These are phyloP conservation scores for Pelodytes ibericus DNA, from an alignment of 2,797 vertebrate genomes.

Conservation along the genomic window DNA sequence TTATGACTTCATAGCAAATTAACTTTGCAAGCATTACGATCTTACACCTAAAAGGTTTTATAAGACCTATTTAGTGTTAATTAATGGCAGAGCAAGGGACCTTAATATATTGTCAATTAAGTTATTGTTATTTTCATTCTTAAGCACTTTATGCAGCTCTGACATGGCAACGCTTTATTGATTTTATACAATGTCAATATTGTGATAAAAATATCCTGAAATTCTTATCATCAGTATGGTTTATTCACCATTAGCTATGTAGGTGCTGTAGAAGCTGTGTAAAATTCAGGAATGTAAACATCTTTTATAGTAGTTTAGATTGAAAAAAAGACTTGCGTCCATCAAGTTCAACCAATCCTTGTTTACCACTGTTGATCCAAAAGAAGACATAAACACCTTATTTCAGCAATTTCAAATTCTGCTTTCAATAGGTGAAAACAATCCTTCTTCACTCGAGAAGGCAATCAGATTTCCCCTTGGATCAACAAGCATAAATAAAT, in stretches of 20 bases:
- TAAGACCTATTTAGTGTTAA: constrained; percentile 44
- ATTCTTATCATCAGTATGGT: neutral
- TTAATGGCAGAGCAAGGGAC: constrained; percentile 45
- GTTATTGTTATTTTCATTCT: constrained; percentile 25
- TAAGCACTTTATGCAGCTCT: neutral
- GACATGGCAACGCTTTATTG: constrained; percentile 15
- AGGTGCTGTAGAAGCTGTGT: neutral
- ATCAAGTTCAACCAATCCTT: too few relatives aligned
- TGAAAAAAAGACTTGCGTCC: too few relatives aligned
- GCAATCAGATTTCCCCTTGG: too few relatives aligned
- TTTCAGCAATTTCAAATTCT: too few relatives aligned
- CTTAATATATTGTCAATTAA: constrained; percentile 40
- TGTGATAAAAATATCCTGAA: constrained; percentile 3
- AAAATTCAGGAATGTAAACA: too few relatives aligned
- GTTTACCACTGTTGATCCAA: too few relatives aligned
- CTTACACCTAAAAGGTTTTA: constrained; percentile 42
- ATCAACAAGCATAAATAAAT: too few relatives aligned
- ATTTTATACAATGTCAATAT: constrained; percentile 32
- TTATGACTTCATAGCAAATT: constrained; percentile 49
- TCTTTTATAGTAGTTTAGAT: too few relatives aligned
- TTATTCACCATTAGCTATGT: neutral
- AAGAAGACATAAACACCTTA: too few relatives aligned
- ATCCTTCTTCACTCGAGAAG: too few relatives aligned
- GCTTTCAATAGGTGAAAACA: too few relatives aligned
- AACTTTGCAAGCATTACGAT: constrained; percentile 39